Percentiles rank a stretch among this genome's conserved stretches.
Conservation (phyloP, 2,797 vertebrate species). For the Arremon brunneinucha region DNA sequence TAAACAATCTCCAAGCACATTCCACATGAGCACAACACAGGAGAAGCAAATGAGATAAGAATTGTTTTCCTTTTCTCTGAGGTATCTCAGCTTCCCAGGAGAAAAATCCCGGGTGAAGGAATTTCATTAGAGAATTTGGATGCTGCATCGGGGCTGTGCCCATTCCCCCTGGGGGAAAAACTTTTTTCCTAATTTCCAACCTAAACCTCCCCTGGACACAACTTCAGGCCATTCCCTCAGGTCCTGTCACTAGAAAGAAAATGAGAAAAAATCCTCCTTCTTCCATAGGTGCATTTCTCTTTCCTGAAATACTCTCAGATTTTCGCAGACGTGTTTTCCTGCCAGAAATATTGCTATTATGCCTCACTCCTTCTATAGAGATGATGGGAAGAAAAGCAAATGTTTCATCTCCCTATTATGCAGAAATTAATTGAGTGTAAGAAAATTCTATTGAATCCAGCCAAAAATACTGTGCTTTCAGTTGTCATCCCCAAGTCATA, state of each 20-base stretch:
- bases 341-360: not conserved
- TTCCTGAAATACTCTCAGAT: not conserved
- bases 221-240: not conserved
- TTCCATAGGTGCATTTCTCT: not conserved
- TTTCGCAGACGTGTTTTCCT: not conserved
- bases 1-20: no score
- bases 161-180: not conserved
- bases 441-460: slow-evolving; percentile 31
- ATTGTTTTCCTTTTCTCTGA: no score
- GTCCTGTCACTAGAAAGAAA: not conserved
- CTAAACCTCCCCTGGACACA: not conserved
- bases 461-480: slow-evolving; percentile 29
- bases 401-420: not conserved
- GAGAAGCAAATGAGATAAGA: no score
- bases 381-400: slow-evolving; percentile 28
- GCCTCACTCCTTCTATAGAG: not conserved
- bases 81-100: no score
- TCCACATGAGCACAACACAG: no score
- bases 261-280: not conserved
- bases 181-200: not conserved
- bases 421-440: slow-evolving; percentile 65
- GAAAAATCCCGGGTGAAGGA: no score
- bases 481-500: slow-evolving; percentile 54
- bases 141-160: fast-evolving
- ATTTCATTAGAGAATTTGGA: no score